Evolutionary conservation across 2,888 invertebrate species (phyloP).

Genomic region (Rhamnusium bicolor): DNA sequence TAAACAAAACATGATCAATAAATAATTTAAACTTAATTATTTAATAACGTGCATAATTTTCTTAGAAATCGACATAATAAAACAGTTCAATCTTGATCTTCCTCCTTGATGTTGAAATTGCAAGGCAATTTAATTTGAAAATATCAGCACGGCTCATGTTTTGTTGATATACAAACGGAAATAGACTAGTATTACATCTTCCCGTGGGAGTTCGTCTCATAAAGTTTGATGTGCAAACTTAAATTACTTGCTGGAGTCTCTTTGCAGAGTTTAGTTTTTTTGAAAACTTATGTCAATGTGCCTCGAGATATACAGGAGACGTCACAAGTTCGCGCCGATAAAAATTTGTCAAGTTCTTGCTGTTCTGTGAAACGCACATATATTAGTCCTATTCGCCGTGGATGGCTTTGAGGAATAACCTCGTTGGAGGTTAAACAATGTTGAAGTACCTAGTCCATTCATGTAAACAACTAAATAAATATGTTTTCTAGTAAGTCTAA

Average conservation of each 20-base stretch:
- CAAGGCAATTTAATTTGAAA: background rate
- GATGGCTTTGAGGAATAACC: background rate
- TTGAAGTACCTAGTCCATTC: no score
- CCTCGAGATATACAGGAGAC: background rate
- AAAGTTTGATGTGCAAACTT: conserved; percentile 16
- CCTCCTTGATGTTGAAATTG: background rate
- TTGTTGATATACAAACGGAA: background rate
- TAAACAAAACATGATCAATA: no score
- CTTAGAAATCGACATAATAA: no score
- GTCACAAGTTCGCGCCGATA: background rate
- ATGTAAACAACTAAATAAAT: no score
- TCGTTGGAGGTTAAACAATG: no score
- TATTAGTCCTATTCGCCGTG: background rate
- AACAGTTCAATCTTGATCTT: background rate
- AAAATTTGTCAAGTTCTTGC: conserved; percentile 4
- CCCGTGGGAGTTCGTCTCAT: background rate
- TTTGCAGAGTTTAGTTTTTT: no score
- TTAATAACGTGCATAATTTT: no score
- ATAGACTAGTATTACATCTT: background rate
- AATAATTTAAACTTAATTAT: no score
- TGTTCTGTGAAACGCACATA: background rate
- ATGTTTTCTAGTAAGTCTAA: no score
- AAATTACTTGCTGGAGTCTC: background rate
- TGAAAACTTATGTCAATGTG: background rate
- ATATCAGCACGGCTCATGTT: background rate